Evolutionary conservation across 2,888 invertebrate species (phyloP).

Genomic region (Bembecia ichneumoniformis): DNA sequence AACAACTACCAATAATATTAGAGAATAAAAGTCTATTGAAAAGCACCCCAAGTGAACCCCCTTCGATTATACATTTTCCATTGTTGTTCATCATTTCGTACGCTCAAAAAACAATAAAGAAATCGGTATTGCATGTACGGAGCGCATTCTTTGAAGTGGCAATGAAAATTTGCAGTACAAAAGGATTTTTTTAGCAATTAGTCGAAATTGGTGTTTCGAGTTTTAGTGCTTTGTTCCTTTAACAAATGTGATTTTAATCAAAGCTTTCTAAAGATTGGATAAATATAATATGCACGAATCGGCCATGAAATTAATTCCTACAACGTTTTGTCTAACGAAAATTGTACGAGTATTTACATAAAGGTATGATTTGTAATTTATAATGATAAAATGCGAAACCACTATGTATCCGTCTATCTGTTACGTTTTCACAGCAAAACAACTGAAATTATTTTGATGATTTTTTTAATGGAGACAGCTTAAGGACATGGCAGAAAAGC

Average conservation of each 20-base stretch:
- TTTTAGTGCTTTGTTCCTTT: neutral
- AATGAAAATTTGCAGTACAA: neutral
- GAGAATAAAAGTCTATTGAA: constrained; percentile 54
- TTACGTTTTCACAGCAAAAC: no score
- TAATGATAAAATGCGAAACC: no score
- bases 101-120: constrained; percentile 28
- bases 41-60: constrained; percentile 38
- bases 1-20: constrained; percentile 45
- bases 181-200: neutral
- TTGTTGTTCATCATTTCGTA: constrained; percentile 35
- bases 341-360: no score
- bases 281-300: no score
- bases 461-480: no score
- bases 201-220: neutral
- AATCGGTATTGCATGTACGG: neutral
- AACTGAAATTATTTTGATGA: no score
- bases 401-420: no score
- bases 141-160: neutral
- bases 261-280: neutral
- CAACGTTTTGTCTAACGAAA: no score
- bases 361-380: no score
- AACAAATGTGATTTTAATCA: neutral
- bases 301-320: no score
- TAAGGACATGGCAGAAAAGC: no score
- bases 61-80: constrained; percentile 51